These are phyloP conservation scores for Cyanoderma ruficeps DNA, from an alignment of 2,113 vertebrate species.

Conservation along the genomic window DNA sequence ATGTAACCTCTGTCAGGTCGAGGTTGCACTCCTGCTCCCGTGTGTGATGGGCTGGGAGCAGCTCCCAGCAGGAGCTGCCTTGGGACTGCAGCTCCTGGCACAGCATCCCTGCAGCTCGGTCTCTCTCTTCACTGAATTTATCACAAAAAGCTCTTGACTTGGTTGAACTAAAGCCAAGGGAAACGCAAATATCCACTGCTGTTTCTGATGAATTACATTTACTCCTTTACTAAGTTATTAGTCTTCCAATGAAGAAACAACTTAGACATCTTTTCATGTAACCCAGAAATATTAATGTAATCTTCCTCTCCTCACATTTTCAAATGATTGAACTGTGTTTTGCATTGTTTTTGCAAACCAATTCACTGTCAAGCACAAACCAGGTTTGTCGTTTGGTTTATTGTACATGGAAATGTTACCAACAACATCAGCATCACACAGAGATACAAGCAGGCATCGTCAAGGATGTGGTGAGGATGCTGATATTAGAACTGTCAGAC, in stretches of 20 bases:
- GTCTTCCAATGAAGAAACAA: neutral
- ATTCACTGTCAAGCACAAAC: neutral
- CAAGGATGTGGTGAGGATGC: neutral
- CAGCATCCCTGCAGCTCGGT: rapidly evolving
- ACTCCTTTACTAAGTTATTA: neutral
- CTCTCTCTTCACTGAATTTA: neutral
- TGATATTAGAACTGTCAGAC: constrained; percentile 36
- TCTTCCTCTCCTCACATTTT: neutral
- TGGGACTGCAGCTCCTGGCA: neutral
- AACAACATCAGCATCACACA: neutral
- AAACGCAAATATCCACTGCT: neutral
- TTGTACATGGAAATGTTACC: neutral
- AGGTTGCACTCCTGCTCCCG: rapidly evolving
- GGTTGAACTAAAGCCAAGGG: neutral
- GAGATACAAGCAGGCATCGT: neutral
- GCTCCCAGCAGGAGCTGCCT: neutral
- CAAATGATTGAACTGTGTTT: neutral
- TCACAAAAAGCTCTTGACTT: neutral
- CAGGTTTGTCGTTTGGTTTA: neutral
- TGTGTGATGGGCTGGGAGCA: neutral
- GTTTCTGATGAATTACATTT: neutral
- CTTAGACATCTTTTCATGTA: neutral
- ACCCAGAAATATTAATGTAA: neutral
- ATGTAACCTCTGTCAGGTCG: neutral
- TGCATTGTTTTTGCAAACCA: neutral